These are phyloP conservation scores for Drosophila setifemur DNA, from an alignment of 1,140 invertebrate species.

Conservation along the genomic window DNA sequence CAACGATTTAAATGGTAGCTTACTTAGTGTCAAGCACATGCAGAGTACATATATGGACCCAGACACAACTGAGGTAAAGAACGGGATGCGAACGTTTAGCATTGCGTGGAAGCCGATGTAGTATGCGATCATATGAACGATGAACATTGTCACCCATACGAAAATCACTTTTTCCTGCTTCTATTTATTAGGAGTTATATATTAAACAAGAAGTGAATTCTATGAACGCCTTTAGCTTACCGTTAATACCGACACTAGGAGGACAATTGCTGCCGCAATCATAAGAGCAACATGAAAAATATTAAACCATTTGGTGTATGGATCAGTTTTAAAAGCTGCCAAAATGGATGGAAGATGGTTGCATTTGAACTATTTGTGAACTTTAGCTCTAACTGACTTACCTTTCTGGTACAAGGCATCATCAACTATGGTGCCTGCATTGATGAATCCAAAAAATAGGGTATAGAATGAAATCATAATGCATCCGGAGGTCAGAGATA, in stretches of 20 bases:
- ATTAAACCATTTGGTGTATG: slow-evolving; percentile 29
- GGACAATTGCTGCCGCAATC: slow-evolving; percentile 15
- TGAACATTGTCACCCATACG: slow-evolving; percentile 25
- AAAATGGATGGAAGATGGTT: background rate
- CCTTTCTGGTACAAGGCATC: slow-evolving; percentile 5
- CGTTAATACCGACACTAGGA: slow-evolving; percentile 15
- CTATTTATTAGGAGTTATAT: background rate
- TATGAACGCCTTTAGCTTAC: background rate
- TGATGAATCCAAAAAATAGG: slow-evolving; percentile 19
- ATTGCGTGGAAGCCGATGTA: slow-evolving; percentile 22
- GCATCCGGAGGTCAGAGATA: slow-evolving; percentile 27
- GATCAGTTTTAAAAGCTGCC: slow-evolving; percentile 3
- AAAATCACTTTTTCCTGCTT: background rate
- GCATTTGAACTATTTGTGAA: no score
- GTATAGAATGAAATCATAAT: slow-evolving; percentile 41
- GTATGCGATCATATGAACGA: slow-evolving; percentile 20
- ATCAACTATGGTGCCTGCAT: slow-evolving; percentile 24
- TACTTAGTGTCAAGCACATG: slow-evolving; percentile 13
- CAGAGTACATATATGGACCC: background rate
- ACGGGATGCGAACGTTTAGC: slow-evolving; percentile 6
- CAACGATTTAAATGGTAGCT: background rate
- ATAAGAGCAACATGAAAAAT: slow-evolving; percentile 26
- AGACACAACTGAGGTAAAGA: background rate
- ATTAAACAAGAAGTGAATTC: background rate
- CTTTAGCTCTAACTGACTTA: background rate